phyloP scores from a whole-genome alignment of 2,888 invertebrate species.

The Eilema depressum region DNA sequence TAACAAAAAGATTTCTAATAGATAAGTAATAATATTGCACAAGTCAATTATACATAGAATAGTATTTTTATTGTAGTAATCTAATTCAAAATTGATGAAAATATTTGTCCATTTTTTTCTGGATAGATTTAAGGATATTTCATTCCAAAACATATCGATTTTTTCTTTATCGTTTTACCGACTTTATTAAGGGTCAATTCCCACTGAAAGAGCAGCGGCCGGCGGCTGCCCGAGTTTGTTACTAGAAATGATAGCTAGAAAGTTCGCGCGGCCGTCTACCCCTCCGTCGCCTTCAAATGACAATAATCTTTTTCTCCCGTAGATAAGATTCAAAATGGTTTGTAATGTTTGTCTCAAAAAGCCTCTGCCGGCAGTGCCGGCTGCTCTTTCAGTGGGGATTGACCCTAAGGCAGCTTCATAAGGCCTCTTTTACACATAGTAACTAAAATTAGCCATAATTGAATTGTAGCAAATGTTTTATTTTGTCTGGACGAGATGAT shows the following conservation, averaged over 20 bases:
- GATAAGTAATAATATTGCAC: not conserved
- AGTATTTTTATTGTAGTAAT: not conserved
- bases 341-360: no score
- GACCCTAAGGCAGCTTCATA: not conserved
- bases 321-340: no score
- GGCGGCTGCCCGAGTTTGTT: no score
- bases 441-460: not conserved
- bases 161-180: not conserved
- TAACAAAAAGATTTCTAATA: not conserved
- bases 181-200: no score
- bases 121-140: not conserved
- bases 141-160: not conserved
- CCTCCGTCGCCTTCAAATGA: no score
- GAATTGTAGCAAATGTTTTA: not conserved
- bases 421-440: not conserved
- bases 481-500: not conserved
- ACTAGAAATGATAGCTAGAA: no score
- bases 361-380: no score
- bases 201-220: no score
- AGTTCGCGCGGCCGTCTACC: no score
- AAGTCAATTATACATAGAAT: conserved; percentile 3
- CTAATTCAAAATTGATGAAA: not conserved
- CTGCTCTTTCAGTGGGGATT: no score
- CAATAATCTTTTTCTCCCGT: no score
- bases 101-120: no score